A percentile compares a stretch with the other conserved stretches of the same genome.
These are phyloP conservation scores for Scaptomyza caliginosa DNA, from an alignment of 2,888 invertebrate genomes.

Conservation along the genomic window DNA sequence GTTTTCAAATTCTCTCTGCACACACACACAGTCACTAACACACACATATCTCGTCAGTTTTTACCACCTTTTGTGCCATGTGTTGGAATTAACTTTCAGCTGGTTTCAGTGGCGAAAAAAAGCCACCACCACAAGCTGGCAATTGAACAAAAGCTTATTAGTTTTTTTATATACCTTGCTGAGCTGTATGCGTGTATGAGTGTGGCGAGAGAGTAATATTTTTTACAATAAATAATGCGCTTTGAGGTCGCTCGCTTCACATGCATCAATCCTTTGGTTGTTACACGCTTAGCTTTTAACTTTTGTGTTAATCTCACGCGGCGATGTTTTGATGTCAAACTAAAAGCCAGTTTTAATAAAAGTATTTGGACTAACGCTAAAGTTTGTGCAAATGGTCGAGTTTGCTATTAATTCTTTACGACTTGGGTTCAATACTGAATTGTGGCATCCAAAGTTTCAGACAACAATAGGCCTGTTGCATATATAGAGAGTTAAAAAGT, in stretches of 20 bases:
- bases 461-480: conserved; percentile 3
- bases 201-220: conserved; percentile 56
- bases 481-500: neutral
- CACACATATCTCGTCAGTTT: conserved; percentile 40
- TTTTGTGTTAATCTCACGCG: conserved; percentile 3
- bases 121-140: conserved; percentile 52
- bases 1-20: conserved; percentile 38
- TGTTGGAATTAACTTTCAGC: conserved; percentile 75
- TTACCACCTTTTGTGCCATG: conserved; percentile 70
- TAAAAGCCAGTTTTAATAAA: conserved; percentile 3
- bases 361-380: neutral
- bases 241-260: conserved; percentile 65
- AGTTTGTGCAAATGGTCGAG: neutral
- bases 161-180: conserved; percentile 10
- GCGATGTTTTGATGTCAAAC: conserved; percentile 23
- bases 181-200: conserved; percentile 9
- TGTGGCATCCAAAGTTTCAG: neutral
- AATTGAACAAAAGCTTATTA: conserved; percentile 78
- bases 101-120: conserved; percentile 47
- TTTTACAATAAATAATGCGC: conserved; percentile 65
- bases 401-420: no score
- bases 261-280: conserved; percentile 44
- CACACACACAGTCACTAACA: conserved; percentile 26
- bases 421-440: no score
- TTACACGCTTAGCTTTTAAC: conserved; percentile 5